phyloP scores from a whole-genome alignment of 2,797 vertebrate genomes.

The Clarias laeviceps region DNA sequence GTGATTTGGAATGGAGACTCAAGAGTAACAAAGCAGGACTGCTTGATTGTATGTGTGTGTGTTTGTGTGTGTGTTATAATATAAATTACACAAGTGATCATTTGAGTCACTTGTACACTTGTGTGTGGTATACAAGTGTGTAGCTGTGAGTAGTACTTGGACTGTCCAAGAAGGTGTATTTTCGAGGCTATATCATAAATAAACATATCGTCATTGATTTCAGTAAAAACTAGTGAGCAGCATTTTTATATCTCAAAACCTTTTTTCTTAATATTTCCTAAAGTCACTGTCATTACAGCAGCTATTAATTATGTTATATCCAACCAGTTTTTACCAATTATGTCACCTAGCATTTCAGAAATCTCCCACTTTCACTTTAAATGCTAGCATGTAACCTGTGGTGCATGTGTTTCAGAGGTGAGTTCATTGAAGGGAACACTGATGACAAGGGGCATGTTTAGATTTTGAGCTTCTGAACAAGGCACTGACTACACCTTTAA shows the following conservation, averaged over 20 bases:
- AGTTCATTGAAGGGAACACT: neutral
- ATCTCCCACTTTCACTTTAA: neutral
- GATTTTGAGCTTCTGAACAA: neutral
- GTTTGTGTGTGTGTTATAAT: neutral
- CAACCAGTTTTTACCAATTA: neutral
- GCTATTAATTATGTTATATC: neutral
- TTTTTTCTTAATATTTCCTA: neutral
- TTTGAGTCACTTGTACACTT: neutral
- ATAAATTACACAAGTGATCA: neutral
- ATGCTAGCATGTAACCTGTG: neutral
- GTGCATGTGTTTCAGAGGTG: neutral
- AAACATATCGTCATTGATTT: too few relatives aligned
- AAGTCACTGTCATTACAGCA: neutral
- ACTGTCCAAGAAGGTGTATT: too few relatives aligned
- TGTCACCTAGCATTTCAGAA: neutral
- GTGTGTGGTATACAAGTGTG: too few relatives aligned
- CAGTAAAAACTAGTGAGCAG: too few relatives aligned
- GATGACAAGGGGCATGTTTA: neutral
- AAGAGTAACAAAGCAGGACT: conserved; percentile 32
- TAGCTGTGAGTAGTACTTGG: neutral
- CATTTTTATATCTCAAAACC: neutral
- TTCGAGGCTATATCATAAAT: too few relatives aligned
- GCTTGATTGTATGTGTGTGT: conserved; percentile 20
- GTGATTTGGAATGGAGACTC: conserved; percentile 42
- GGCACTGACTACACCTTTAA: neutral